These are phyloP conservation scores for Harpegnathos saltator DNA, from an alignment of 1,140 invertebrate species.

Conservation along the genomic window DNA sequence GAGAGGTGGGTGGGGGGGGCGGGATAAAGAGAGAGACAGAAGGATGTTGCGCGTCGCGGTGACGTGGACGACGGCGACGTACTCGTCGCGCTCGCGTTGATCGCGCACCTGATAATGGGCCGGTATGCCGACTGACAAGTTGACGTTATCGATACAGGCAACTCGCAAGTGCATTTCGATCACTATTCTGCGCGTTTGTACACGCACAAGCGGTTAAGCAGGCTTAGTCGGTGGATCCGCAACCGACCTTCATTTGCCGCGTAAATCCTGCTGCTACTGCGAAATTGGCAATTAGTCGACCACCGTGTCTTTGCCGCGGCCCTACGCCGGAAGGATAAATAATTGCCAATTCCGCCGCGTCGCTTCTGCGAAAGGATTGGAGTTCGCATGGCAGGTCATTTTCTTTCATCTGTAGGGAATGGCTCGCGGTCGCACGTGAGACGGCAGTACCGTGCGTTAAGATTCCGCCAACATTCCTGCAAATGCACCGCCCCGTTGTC, in stretches of 20 bases:
- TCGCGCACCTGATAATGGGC: conserved; percentile 17
- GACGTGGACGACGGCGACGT: neutral
- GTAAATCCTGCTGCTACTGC: conserved; percentile 16
- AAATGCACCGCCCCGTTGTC: neutral
- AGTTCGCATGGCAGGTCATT: conserved; percentile 69
- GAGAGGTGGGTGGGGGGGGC: too few species aligned
- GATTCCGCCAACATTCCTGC: neutral
- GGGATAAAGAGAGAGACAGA: too few species aligned
- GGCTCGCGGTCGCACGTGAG: conserved; percentile 4
- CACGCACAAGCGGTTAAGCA: neutral
- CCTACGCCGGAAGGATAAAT: conserved; percentile 72
- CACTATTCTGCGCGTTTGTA: neutral
- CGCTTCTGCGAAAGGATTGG: conserved; percentile 53
- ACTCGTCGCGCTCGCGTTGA: neutral
- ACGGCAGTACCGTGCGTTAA: conserved; percentile 17
- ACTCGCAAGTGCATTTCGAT: neutral
- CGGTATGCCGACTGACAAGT: neutral
- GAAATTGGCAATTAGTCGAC: conserved; percentile 77
- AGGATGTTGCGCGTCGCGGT: neutral
- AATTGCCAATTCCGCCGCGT: conserved; percentile 73
- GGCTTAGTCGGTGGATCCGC: conserved; percentile 41
- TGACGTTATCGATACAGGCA: conserved; percentile 54
- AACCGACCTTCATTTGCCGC: conserved; percentile 27
- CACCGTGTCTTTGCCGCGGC: conserved; percentile 63
- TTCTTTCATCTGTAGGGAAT: conserved; percentile 64